These are phyloP conservation scores for Lepidurus arcticus DNA, from an alignment of 1,140 invertebrate species.

Conservation along the genomic window DNA sequence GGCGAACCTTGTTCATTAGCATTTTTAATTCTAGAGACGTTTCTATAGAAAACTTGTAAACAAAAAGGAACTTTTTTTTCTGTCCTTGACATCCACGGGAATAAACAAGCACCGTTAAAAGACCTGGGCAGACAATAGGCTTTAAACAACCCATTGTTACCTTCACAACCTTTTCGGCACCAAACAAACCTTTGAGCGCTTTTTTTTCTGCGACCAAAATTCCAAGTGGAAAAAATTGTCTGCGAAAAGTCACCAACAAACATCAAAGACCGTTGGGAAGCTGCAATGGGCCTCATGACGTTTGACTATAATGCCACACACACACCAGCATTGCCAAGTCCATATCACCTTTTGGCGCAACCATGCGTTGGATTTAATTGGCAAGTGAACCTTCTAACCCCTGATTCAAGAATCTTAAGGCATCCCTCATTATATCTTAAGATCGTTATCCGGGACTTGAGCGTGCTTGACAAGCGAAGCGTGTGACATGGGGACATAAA, in stretches of 20 bases:
- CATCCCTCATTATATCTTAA: neutral
- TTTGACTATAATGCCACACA: neutral
- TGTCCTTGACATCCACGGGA: too few relatives aligned
- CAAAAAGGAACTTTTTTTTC: too few relatives aligned
- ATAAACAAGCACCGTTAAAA: too few relatives aligned
- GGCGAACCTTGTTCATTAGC: neutral
- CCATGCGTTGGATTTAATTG: conserved; percentile 4
- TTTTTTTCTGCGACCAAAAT: neutral
- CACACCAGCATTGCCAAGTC: neutral
- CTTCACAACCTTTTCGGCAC: neutral
- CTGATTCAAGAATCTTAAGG: neutral
- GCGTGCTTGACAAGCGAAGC: neutral
- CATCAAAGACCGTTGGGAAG: neutral
- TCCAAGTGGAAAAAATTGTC: neutral
- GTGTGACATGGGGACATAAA: neutral
- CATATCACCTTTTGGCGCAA: neutral
- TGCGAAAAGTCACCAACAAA: neutral
- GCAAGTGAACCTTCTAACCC: neutral
- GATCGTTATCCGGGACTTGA: neutral
- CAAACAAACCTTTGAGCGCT: neutral
- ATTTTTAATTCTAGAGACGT: neutral
- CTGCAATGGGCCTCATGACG: neutral
- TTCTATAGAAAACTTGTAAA: too few relatives aligned
- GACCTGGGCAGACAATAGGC: neutral
- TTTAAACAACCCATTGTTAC: neutral